These are phyloP conservation scores for Tinea trinotella DNA, from an alignment of 2,888 invertebrate species.

Conservation along the genomic window DNA sequence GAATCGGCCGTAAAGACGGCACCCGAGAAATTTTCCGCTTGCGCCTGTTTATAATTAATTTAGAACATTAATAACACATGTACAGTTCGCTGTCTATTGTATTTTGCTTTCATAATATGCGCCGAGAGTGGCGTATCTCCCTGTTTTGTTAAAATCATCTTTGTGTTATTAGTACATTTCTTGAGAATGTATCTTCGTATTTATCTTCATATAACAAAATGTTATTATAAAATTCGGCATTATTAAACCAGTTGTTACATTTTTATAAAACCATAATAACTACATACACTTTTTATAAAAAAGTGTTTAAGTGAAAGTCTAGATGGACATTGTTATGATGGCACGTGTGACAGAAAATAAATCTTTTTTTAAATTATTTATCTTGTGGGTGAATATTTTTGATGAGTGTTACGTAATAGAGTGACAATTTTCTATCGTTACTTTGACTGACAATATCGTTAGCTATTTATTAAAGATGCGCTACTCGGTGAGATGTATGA, in stretches of 20 bases:
- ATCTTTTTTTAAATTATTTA: too few relatives aligned
- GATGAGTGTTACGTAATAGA: too few relatives aligned
- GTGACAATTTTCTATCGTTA: too few relatives aligned
- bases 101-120: constrained; percentile 37
- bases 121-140: constrained; percentile 26
- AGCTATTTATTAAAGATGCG: constrained; percentile 15
- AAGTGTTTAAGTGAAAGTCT: background rate
- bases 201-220: constrained; percentile 5
- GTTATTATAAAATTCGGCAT: background rate
- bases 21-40: constrained; percentile 35
- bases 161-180: constrained; percentile 33
- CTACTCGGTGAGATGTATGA: constrained; percentile 30
- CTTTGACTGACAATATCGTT: background rate
- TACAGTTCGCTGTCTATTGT: constrained; percentile 34
- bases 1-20: constrained; percentile 30
- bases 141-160: constrained; percentile 39
- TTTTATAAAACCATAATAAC: background rate
- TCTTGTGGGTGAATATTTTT: too few relatives aligned
- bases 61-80: constrained; percentile 37
- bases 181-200: constrained; percentile 26
- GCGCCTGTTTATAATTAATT: constrained; percentile 48
- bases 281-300: too few relatives aligned
- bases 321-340: constrained; percentile 8
- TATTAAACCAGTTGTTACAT: background rate
- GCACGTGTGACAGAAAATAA: too few relatives aligned